phyloP scores from a whole-genome alignment of 2,888 invertebrate genomes.

The Drosophila cracens region DNA sequence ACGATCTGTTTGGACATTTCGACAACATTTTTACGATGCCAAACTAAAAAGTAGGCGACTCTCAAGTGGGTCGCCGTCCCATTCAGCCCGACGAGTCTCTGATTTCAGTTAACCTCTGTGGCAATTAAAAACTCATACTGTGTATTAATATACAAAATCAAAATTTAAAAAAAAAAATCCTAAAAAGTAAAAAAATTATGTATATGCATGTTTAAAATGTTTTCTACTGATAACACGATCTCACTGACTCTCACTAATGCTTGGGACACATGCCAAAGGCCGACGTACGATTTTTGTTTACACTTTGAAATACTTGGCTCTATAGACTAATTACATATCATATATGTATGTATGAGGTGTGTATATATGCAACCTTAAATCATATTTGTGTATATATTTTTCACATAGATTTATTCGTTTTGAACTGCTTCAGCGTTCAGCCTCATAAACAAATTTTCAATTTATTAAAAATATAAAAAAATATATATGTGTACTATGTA shows the following conservation, averaged over 20 bases:
- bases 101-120: conserved; percentile 73
- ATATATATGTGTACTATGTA: conserved; percentile 1
- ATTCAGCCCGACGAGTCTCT: conserved; percentile 26
- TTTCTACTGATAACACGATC: conserved; percentile 56
- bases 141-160: conserved; percentile 37
- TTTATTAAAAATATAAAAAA: conserved; percentile 34
- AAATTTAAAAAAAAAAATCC: conserved; percentile 29
- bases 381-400: conserved; percentile 14
- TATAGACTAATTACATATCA: conserved; percentile 34
- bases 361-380: conserved; percentile 30
- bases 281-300: conserved; percentile 58
- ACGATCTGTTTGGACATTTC: conserved; percentile 82
- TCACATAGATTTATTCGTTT: conserved; percentile 18
- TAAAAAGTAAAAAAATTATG: conserved; percentile 22
- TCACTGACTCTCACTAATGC: conserved; percentile 15
- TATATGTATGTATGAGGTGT: conserved; percentile 14
- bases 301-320: conserved; percentile 23
- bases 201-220: conserved; percentile 19
- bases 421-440: conserved; percentile 36
- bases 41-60: conserved; percentile 44
- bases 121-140: conserved; percentile 55
- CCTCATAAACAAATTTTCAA: conserved; percentile 63
- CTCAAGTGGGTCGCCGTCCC: conserved; percentile 65
- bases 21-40: conserved; percentile 67
- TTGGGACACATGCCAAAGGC: conserved; percentile 40